phyloP scores from a whole-genome alignment of 1,140 invertebrate genomes.

The Diorhabda sublineata region DNA sequence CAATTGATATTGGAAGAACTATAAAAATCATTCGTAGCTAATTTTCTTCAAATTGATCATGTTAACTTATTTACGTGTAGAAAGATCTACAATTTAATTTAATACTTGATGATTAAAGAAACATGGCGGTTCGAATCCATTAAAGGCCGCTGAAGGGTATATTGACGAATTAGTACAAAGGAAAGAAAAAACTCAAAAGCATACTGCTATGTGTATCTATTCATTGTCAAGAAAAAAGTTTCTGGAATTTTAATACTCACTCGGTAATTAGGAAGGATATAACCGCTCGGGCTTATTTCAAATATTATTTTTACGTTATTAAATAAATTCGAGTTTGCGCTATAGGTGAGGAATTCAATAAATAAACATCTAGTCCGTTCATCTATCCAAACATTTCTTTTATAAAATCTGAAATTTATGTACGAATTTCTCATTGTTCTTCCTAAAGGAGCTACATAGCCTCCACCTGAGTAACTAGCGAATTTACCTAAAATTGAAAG shows the following conservation, averaged over 20 bases:
- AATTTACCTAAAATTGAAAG: conserved; percentile 26
- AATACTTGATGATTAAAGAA: too few relatives aligned
- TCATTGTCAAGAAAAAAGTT: too few relatives aligned
- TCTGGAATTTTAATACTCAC: neutral
- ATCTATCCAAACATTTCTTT: conserved; percentile 33
- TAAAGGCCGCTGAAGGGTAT: too few relatives aligned
- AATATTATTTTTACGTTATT: conserved; percentile 26
- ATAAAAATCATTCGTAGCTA: too few relatives aligned
- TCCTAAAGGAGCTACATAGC: conserved; percentile 32
- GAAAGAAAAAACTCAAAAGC: too few relatives aligned
- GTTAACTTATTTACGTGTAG: too few relatives aligned
- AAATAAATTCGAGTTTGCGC: conserved; percentile 32
- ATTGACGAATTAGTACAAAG: too few relatives aligned
- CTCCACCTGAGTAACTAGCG: conserved; percentile 28
- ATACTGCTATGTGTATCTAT: too few relatives aligned
- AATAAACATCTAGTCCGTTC: conserved; percentile 26
- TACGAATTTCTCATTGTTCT: conserved; percentile 29
- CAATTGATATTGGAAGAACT: too few relatives aligned
- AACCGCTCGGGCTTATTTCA: conserved; percentile 30
- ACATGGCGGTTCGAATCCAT: too few relatives aligned
- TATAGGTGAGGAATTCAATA: conserved; percentile 33
- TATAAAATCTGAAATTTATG: conserved; percentile 31
- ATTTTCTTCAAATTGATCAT: too few relatives aligned
- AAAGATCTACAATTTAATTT: too few relatives aligned
- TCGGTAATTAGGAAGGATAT: neutral